These are phyloP conservation scores for Ctenodactylus gundi DNA, from an alignment of 2,113 vertebrate species.

Conservation along the genomic window DNA sequence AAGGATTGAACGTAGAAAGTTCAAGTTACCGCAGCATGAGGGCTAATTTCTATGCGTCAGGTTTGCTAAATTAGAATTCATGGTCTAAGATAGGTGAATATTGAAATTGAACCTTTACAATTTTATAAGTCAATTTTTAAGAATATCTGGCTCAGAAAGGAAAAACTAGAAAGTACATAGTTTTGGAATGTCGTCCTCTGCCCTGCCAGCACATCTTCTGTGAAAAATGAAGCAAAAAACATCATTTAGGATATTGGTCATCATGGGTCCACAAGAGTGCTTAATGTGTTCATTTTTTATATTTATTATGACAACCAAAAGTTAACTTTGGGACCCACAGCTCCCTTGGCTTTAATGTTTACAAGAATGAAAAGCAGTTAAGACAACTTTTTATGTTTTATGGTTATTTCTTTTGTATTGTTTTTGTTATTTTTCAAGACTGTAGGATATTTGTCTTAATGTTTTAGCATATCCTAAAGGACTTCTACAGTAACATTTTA, in stretches of 20 bases:
- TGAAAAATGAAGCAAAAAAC: background rate
- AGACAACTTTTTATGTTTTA: background rate
- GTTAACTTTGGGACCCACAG: background rate
- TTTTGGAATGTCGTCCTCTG: background rate
- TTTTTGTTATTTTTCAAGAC: background rate
- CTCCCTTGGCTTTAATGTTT: background rate
- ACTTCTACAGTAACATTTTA: background rate
- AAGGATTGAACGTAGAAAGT: background rate
- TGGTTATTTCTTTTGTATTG: background rate
- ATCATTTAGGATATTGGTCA: background rate
- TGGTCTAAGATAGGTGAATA: background rate
- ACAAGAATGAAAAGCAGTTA: background rate
- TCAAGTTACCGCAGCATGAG: background rate
- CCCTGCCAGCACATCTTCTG: fast-evolving
- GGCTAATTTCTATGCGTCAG: background rate
- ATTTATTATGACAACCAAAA: background rate
- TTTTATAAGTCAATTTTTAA: background rate
- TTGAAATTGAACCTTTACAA: background rate
- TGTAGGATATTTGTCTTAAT: background rate
- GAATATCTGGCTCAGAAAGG: background rate
- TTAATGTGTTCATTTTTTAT: background rate
- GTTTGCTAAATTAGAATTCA: background rate
- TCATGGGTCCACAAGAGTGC: no score
- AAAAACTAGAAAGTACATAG: background rate
- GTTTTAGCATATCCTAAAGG: background rate